Conservation (phyloP, 2,113 vertebrate genomes). For the Apodemus sylvaticus region DNA sequence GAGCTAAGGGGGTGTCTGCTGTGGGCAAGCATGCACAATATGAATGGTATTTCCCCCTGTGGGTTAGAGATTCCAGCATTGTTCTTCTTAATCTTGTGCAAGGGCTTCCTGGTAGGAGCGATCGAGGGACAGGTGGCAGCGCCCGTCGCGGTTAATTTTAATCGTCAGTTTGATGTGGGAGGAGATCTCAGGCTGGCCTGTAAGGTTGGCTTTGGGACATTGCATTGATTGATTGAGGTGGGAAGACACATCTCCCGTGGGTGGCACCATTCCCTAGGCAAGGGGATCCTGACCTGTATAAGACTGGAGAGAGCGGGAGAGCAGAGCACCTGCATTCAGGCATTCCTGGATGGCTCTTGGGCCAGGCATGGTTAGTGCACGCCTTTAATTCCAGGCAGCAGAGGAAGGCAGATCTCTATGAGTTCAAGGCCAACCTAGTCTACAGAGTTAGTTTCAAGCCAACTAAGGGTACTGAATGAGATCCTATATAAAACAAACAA, state of each 20-base stretch:
- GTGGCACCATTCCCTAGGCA: background rate
- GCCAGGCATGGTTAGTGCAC: background rate
- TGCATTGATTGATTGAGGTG: background rate
- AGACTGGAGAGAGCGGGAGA: background rate
- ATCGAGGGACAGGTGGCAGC: background rate
- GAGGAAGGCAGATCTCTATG: background rate
- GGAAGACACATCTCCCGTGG: background rate
- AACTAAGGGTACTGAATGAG: background rate
- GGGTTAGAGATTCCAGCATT: too few species aligned
- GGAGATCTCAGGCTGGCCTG: background rate
- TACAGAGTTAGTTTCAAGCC: background rate
- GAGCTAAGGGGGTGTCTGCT: background rate
- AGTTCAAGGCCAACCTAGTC: background rate
- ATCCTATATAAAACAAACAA: background rate
- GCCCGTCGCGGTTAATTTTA: background rate
- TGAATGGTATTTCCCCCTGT: too few species aligned
- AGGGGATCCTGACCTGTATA: background rate
- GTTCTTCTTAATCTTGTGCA: background rate
- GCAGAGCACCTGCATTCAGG: background rate
- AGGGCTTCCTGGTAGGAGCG: background rate
- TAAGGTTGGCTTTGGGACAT: background rate
- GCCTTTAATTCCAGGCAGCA: background rate
- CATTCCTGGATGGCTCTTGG: background rate
- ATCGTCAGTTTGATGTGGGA: background rate
- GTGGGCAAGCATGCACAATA: background rate